Evolutionary conservation across 2,888 invertebrate genomes (phyloP).

Genomic region (Lithophane leautieri): DNA sequence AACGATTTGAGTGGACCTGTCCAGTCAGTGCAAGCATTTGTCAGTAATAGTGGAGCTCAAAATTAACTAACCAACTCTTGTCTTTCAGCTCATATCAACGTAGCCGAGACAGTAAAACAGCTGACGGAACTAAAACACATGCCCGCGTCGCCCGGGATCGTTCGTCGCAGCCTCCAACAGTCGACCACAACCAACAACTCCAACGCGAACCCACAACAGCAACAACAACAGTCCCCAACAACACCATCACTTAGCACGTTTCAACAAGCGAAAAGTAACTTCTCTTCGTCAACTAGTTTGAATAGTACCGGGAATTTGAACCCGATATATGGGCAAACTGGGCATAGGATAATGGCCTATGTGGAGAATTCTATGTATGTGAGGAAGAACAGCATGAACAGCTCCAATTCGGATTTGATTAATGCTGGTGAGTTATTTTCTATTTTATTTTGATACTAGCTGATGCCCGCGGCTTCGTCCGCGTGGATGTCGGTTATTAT

Average conservation of each 20-base stretch:
- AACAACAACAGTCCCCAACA: constrained; percentile 71
- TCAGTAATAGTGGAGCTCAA: too few relatives aligned
- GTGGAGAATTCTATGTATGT: constrained; percentile 86
- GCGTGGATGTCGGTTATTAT: too few relatives aligned
- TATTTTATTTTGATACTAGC: background rate
- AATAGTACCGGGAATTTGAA: constrained; percentile 86
- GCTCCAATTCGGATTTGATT: constrained; percentile 81
- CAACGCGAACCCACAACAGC: constrained; percentile 56
- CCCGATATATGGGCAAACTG: constrained; percentile 88
- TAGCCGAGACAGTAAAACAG: constrained; percentile 96
- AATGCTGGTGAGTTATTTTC: constrained; percentile 73
- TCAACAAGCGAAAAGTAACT: constrained; percentile 85
- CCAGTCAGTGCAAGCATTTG: too few relatives aligned
- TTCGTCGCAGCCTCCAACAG: constrained; percentile 89
- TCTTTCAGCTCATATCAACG: constrained; percentile 89
- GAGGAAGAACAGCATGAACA: constrained; percentile 84
- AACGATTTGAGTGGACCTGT: too few relatives aligned
- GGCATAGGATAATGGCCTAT: constrained; percentile 84
- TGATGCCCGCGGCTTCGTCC: too few relatives aligned
- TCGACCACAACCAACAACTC: constrained; percentile 73
- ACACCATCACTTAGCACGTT: constrained; percentile 79
- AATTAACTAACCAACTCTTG: background rate
- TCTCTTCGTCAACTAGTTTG: constrained; percentile 80
- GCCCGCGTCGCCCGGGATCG: constrained; percentile 95
- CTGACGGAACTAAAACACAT: constrained; percentile 96